Evolutionary conservation across 1,140 invertebrate genomes (phyloP).

Genomic region (Euglossa dilemma): DNA sequence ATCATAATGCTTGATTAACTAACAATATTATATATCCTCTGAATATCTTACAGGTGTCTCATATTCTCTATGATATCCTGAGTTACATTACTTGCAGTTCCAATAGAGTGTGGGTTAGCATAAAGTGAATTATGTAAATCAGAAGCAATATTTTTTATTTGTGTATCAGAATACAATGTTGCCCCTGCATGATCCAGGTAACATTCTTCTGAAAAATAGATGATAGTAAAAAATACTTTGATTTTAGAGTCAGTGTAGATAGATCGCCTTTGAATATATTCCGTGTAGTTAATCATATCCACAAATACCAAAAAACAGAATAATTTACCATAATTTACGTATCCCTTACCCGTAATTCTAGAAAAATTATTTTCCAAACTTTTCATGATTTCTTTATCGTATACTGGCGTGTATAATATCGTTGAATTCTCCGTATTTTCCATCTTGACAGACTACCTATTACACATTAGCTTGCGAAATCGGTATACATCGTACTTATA

Average conservation of each 20-base stretch:
- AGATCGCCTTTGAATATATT: background rate
- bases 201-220: conserved; percentile 84
- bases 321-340: background rate
- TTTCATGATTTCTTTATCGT: conserved; percentile 61
- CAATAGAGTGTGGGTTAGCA: conserved; percentile 93
- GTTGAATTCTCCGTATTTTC: conserved; percentile 35
- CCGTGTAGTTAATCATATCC: background rate
- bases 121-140: conserved; percentile 89
- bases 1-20: background rate
- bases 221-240: background rate
- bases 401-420: conserved; percentile 61
- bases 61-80: conserved; percentile 91
- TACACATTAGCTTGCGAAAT: background rate
- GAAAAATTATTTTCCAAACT: conserved; percentile 69
- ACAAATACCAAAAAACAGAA: background rate
- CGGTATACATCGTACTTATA: background rate
- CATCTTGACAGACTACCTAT: conserved; percentile 54
- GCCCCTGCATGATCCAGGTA: conserved; percentile 97
- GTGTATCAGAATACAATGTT: conserved; percentile 90
- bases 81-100: conserved; percentile 87
- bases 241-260: background rate
- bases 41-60: conserved; percentile 86
- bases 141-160: conserved; percentile 86
- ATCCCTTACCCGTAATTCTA: conserved; percentile 64
- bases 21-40: background rate